Conservation (phyloP, 2,888 invertebrate species). For the Leptinotarsa rubiginosa region DNA sequence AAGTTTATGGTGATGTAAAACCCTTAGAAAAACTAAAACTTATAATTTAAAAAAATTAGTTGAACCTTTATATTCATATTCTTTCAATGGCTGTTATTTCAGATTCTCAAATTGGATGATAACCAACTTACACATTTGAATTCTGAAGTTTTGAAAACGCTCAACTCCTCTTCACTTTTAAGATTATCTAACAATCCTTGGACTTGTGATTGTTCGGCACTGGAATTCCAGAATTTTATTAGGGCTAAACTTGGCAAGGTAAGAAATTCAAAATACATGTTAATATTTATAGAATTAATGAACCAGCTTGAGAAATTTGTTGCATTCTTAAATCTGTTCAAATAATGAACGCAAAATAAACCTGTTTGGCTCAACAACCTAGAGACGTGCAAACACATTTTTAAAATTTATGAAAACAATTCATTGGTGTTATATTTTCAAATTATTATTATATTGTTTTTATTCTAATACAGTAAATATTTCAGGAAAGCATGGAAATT, state of each 20-base stretch:
- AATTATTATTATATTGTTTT: no score
- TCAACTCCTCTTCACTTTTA: constrained; percentile 59
- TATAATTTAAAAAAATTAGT: no score
- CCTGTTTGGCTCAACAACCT: no score
- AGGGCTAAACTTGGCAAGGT: constrained; percentile 1
- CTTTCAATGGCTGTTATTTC: constrained; percentile 38
- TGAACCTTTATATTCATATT: no score
- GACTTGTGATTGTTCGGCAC: constrained; percentile 71
- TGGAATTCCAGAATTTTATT: constrained; percentile 47
- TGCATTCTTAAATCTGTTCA: not conserved
- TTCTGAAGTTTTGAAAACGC: constrained; percentile 60
- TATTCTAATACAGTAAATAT: not conserved
- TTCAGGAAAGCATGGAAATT: constrained; percentile 49
- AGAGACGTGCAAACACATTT: no score
- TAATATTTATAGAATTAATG: no score
- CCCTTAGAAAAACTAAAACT: no score
- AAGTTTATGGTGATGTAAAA: no score
- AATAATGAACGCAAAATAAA: no score
- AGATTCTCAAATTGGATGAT: constrained; percentile 68
- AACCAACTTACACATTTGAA: constrained; percentile 70
- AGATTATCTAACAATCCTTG: constrained; percentile 70
- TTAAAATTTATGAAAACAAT: no score
- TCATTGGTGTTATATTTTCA: no score
- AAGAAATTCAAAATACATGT: not conserved
- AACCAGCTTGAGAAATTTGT: not conserved